Percentiles rank a stretch among this genome's conserved stretches.
These are phyloP conservation scores for Metridium senile DNA, from an alignment of 92 coral and sea anemone species.

Conservation along the genomic window DNA sequence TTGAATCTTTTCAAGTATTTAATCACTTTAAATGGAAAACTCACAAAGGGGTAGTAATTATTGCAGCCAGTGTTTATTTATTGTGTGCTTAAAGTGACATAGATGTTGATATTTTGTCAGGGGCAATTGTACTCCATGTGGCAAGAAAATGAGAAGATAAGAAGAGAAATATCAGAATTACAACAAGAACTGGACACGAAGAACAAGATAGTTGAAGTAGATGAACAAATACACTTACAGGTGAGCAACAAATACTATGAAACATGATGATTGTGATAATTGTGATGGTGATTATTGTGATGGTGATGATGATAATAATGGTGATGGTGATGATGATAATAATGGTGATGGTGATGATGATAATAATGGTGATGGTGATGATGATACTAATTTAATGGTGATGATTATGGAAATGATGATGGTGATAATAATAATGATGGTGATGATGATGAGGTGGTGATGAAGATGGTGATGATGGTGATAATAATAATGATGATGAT, in stretches of 20 bases:
- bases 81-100: background rate
- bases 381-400: background rate
- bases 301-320: background rate
- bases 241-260: constrained; percentile 41
- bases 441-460: background rate
- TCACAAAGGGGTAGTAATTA: no score
- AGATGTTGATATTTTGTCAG: constrained; percentile 29
- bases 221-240: constrained; percentile 72
- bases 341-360: background rate
- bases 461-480: background rate
- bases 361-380: background rate
- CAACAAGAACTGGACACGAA: constrained; percentile 61
- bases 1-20: no score
- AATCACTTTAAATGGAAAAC: no score
- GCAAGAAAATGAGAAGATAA: constrained; percentile 76
- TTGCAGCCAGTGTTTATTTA: no score
- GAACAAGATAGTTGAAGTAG: constrained; percentile 70
- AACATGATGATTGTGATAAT: background rate
- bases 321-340: background rate
- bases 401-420: background rate
- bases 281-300: background rate
- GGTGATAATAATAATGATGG: background rate
- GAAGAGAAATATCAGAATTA: constrained; percentile 64
- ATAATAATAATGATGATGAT: background rate
- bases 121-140: constrained; percentile 82